Base-by-base conservation (phyloP, 2,797 vertebrate genomes). In the Parauchenoglanis ngamensis region DNA sequence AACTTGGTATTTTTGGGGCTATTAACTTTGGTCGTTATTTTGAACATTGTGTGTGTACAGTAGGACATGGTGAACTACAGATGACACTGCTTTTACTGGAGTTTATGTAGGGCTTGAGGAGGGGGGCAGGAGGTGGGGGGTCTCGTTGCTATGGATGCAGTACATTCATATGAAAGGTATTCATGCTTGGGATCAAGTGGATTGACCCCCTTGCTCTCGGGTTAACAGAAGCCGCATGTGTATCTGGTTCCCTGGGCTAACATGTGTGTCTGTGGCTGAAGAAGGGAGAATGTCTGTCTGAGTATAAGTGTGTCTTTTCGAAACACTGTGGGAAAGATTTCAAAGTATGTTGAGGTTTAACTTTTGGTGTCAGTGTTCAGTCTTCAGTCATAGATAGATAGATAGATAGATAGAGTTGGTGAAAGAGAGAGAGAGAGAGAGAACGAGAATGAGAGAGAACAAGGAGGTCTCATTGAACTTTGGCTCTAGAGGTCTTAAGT, bases 191-290 rank as follows among this genome's bases (percentile, higher is more conserved):
- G 93, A 94, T 96, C 94, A 94, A 92, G 92, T 91, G 94, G 94
- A 95, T 95, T 96, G 95, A 96, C 95, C 95, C 92, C 88, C 89
- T 89, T 91, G 93, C 92, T 94, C 94, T 95, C 93, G 93, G 95
- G 95, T 96, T 96, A 95, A 95, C 94, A 95, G 95, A 95, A 95
- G 95, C 95, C 86, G 89, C 68, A 84, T 92, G 86, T 93, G 90
- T 94, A 90, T 92, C 89, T 89, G 86, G 84, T 86, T 90, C 89
- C 77, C 49, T 56, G 89, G 86, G 87, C 88, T 81, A 82, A 86
- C 84, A 78, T 88, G 85, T 84, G 89, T 73, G 86, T 81, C 76
- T 87, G 89, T 85, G 52, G 46, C 19, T 67, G 31, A 28, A 67
- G 35, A 82, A 72, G 75, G 44, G 28, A 52, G 81, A 56, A 72